Base-by-base conservation (phyloP, 2,888 invertebrate species). In the Nineta flava region DNA sequence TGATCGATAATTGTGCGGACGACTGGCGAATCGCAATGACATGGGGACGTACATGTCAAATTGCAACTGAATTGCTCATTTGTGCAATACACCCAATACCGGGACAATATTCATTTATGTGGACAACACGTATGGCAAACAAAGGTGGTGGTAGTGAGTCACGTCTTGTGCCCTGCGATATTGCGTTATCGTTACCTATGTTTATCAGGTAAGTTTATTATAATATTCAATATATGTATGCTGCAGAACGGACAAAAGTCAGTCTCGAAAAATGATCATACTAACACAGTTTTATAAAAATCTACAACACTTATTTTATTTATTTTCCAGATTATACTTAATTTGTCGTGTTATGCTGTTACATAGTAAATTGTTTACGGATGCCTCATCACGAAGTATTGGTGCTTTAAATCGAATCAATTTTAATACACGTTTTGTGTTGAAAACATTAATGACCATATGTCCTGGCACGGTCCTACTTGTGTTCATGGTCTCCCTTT, bases 1-100 rank as follows among this genome's bases (percentile, higher is more conserved):
- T 97, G 88, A 95, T 97, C 75, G 97, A 99, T 80, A 99, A 99
- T 78, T 96, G 96, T 75, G 95, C 97, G 57, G 99, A 99, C 70
- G 99, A 99, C 76, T 99, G 99, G 99, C 81, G 97, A 66, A 99
- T 99, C 73, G 97, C 97, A 62, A 94, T 99, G 87, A 97, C 96
- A 59, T 93, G 92, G 86, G 93, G 95, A 71, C 79, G 97, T 69
- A 87, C 95, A 70, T 79, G 83, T 62, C 91, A 91, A 73, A 93
- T 96, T 65, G 76, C 81, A 53, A 75, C 93, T 63, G 97, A 99
- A 73, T 77, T 99, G 61, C 72, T 83, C 59, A 91, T 97, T 65
- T 99, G 99, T 73, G 93, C 94, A 61, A 83, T 99, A 60, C 99
- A 99, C 72, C 97, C 97, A 51, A 87, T 97, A 61, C 97, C 97